Evolutionary conservation across 2,113 vertebrate genomes (phyloP).

Genomic region (Actenoides lindsayi): DNA sequence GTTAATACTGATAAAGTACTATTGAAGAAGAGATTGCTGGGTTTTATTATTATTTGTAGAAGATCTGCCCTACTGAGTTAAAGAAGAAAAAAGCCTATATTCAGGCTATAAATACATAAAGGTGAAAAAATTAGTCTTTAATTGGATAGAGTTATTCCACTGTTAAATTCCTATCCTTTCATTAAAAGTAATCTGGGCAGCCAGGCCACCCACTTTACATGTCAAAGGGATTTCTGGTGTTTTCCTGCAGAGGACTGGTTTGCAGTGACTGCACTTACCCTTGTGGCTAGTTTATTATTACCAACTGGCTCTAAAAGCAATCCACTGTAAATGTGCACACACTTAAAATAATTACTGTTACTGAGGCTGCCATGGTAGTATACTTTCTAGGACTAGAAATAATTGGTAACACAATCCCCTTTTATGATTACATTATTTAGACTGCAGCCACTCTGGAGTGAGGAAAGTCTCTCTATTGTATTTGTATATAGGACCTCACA

Average conservation of each 20-base stretch:
- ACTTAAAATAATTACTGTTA: constrained; percentile 40
- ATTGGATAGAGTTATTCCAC: background rate
- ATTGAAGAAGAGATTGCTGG: background rate
- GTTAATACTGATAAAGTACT: background rate
- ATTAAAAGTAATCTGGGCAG: background rate
- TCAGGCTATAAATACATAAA: background rate
- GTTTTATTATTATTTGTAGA: background rate
- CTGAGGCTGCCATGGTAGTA: background rate
- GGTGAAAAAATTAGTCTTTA: background rate
- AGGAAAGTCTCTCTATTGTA: background rate
- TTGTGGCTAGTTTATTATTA: background rate
- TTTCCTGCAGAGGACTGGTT: background rate
- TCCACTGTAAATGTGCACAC: background rate
- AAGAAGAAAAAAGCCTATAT: background rate
- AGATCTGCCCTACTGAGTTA: background rate
- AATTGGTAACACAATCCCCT: constrained; percentile 28
- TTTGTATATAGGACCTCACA: background rate
- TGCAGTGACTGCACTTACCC: background rate
- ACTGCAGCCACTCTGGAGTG: background rate
- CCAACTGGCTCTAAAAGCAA: constrained; percentile 17
- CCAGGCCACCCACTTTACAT: background rate
- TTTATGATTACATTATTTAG: background rate
- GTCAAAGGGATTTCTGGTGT: background rate
- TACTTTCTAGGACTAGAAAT: constrained; percentile 41
- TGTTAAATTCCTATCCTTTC: background rate